Conservation (phyloP, 2,113 vertebrate species). For the Gymnarchus niloticus region DNA sequence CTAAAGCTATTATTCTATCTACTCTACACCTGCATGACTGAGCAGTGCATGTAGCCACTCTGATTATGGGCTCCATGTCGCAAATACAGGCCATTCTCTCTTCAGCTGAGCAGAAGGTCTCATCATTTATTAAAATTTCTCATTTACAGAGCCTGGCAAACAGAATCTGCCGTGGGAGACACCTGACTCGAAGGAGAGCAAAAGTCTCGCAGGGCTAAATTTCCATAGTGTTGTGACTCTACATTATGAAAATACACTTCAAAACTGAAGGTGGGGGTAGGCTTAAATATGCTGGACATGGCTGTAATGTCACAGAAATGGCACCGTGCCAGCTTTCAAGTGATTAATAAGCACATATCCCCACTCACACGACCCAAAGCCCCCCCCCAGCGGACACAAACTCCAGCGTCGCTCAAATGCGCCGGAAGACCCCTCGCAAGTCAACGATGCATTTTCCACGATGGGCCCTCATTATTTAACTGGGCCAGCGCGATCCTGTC, state of each 20-base stretch:
- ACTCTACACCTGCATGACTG: background rate
- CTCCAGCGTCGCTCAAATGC: background rate
- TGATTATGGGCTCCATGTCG: background rate
- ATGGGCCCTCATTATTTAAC: constrained; percentile 28
- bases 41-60: background rate
- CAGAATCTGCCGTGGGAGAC: background rate
- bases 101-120: constrained; percentile 24
- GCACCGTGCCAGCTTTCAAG: background rate
- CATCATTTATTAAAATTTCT: constrained; percentile 30
- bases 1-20: background rate
- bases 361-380: background rate
- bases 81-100: constrained; percentile 15
- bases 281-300: background rate
- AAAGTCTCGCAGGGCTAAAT: background rate
- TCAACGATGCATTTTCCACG: background rate
- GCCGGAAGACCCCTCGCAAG: background rate
- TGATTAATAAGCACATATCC: background rate
- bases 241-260: constrained; percentile 5
- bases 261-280: background rate
- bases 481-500: constrained; percentile 23
- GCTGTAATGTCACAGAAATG: background rate
- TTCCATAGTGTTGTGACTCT: background rate
- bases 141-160: constrained; percentile 20
- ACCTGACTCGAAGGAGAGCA: constrained; percentile 10
- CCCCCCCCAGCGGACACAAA: background rate